A percentile compares a stretch with the other conserved stretches of the same genome.
Conservation (phyloP, 2,113 vertebrate species). For the Theristicus caerulescens region DNA sequence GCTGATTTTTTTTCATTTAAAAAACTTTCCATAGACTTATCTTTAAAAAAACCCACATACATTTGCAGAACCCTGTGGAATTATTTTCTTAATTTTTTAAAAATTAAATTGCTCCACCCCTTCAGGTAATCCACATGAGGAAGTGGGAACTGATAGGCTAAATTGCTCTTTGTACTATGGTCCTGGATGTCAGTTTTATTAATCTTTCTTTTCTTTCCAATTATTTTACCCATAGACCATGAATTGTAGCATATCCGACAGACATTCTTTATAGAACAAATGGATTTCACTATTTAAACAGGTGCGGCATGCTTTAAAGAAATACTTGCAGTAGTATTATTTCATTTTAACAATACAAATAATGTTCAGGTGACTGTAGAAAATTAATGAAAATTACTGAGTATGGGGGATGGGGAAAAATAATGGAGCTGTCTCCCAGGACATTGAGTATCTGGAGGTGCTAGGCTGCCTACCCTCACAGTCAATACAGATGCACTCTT, state of each 20-base stretch:
- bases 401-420: neutral
- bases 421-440: neutral
- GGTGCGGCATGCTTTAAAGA: neutral
- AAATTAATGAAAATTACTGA: neutral
- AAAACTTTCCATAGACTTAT: neutral
- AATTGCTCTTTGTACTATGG: neutral
- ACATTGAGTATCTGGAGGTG: neutral
- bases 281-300: neutral
- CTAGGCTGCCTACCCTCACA: neutral
- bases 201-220: neutral
- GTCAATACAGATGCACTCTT: neutral
- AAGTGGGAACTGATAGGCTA: neutral
- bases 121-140: neutral
- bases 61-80: neutral
- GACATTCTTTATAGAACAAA: neutral
- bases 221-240: neutral
- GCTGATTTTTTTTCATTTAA: neutral
- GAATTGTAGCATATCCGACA: neutral
- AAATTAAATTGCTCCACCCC: neutral
- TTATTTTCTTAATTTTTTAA: neutral
- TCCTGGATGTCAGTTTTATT: neutral
- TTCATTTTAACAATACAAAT: slow-evolving; percentile 10
- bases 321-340: neutral
- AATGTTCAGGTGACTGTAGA: neutral
- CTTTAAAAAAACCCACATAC: neutral